These are phyloP conservation scores for Montipora foliosa DNA, from an alignment of 64 coral and sea anemone genomes.

Conservation along the genomic window DNA sequence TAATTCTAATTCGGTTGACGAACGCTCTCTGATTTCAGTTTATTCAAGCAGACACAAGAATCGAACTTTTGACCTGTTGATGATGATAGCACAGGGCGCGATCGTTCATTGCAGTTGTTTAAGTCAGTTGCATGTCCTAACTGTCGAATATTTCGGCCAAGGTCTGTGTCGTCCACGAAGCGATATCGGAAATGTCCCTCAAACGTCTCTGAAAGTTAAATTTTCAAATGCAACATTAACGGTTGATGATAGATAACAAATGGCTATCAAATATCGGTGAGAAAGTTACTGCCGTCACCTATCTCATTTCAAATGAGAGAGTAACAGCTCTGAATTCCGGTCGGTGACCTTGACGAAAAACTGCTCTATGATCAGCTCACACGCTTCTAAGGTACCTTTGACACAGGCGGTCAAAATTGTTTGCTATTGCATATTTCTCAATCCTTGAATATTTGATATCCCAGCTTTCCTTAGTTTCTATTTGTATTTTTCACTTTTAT, in stretches of 20 bases:
- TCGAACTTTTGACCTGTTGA: no score
- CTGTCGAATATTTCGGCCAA: no score
- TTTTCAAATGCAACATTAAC: neutral
- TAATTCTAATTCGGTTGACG: no score
- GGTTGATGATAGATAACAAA: neutral
- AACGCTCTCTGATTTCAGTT: no score
- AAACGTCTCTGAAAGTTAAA: neutral
- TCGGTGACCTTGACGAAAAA: neutral
- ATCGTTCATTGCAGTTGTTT: no score
- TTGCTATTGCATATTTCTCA: neutral
- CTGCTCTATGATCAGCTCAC: neutral
- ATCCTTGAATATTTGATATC: neutral
- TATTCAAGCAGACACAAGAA: no score
- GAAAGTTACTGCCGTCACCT: neutral
- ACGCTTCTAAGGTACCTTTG: neutral
- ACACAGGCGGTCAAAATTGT: neutral
- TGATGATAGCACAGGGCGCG: no score
- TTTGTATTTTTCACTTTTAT: neutral
- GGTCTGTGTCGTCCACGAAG: neutral
- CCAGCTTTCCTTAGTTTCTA: no score
- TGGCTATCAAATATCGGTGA: neutral
- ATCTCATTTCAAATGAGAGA: neutral
- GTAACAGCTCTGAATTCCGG: neutral
- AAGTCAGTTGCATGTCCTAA: no score
- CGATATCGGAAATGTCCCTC: neutral